phyloP scores from a whole-genome alignment of 2,113 vertebrate genomes.

The Marcusenius ussheri region DNA sequence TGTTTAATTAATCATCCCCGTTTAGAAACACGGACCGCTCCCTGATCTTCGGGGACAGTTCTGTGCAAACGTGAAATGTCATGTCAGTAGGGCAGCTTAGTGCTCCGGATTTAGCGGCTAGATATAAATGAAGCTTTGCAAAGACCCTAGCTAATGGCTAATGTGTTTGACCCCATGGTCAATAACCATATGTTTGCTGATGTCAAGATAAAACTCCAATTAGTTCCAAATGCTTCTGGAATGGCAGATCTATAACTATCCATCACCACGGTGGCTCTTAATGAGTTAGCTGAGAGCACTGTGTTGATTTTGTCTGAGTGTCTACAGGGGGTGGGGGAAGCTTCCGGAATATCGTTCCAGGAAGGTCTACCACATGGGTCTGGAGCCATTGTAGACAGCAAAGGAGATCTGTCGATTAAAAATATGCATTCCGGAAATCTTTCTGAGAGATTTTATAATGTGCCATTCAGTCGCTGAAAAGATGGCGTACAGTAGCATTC shows the following conservation, averaged over 20 bases:
- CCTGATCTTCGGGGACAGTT: neutral
- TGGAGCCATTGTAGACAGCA: neutral
- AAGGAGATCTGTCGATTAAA: conserved; percentile 10
- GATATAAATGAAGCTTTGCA: conserved; percentile 42
- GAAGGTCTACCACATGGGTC: neutral
- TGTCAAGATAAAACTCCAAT: conserved; percentile 55
- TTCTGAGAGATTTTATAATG: conserved; percentile 31
- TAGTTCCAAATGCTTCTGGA: conserved; percentile 40
- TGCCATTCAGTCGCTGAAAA: conserved; percentile 24
- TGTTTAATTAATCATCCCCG: conserved; percentile 10
- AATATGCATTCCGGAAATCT: conserved; percentile 39
- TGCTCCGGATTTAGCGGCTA: conserved; percentile 34
- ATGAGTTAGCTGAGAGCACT: conserved; percentile 23
- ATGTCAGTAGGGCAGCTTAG: conserved; percentile 37
- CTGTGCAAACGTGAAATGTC: neutral
- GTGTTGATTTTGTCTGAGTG: conserved; percentile 5
- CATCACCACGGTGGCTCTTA: conserved; percentile 26
- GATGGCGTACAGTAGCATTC: conserved; percentile 32
- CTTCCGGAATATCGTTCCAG: neutral
- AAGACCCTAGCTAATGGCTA: conserved; percentile 46
- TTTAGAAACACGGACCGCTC: neutral
- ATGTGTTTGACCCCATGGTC: conserved; percentile 52
- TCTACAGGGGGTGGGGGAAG: neutral
- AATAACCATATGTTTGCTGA: conserved; percentile 52
- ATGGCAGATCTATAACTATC: conserved; percentile 42